Base-by-base conservation (phyloP, 2,888 invertebrate genomes). In the Heliconius aoede region DNA sequence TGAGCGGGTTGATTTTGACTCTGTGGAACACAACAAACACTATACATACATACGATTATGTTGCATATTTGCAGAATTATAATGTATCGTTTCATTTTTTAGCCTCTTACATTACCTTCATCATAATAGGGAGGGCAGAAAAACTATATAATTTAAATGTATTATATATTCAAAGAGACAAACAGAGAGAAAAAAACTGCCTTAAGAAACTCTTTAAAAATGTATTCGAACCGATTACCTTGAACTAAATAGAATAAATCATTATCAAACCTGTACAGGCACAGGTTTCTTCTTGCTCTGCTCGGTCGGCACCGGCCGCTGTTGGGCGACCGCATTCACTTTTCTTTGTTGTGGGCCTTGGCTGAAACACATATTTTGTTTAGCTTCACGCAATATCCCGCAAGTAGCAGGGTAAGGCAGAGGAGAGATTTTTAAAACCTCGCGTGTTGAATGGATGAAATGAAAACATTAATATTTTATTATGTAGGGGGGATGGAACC, bases 301-400 rank as follows among this genome's bases (percentile, higher is more conserved):
- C 69, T 92, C 92, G 0, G 92, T 92, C 32, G 93, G 92, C 79
- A 94, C 92, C 0, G 94, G 93, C 18, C 89, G 79, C 82, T 92
- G 92, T 79, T 93, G 93, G 0, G 90, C 92, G 18, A 90, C 90
- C 0, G 89, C 84, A 77, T 82, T 89, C 83, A 91, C 91, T 79
- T 83, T 85, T 86, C 76, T 85, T 79, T 80, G 80, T 3, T 79
- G 67, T 78, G 82, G 88, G 60, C 88, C 88, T 84, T 88, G 88
- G 79, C 91, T 93, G 86, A 71, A 84, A 86, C 67, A 73, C 18
- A 18, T 18, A 46, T 46, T 46, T 46, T 21, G 46, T 46, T 46
- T 18, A 46, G 7, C 46, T 46, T 46, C 18, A 46, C 7, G 18
- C 18, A 18, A 7, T 18, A 18, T 46, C 46, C 5, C 7, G 46